phyloP scores from a whole-genome alignment of 2,113 vertebrate species.

The Phylloscopus trochilus region DNA sequence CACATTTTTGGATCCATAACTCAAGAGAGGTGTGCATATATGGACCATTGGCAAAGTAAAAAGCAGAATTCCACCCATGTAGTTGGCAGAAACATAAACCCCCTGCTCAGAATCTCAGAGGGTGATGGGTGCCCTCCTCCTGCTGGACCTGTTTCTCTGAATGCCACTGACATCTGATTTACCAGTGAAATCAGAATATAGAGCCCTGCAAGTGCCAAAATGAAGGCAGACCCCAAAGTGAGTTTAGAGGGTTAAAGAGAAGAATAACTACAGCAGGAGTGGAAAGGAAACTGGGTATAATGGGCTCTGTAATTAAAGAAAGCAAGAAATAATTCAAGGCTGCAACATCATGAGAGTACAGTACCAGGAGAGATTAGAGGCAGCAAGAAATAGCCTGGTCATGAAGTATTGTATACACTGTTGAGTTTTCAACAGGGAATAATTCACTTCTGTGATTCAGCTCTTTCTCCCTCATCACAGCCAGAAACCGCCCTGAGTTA shows the following conservation, averaged over 20 bases:
- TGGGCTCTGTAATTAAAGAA: slow-evolving; percentile 40
- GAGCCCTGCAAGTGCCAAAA: background rate
- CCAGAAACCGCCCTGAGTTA: slow-evolving; percentile 41
- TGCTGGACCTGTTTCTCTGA: background rate
- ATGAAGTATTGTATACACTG: background rate
- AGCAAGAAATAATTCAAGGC: slow-evolving; percentile 9
- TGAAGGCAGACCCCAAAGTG: background rate
- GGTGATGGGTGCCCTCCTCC: background rate
- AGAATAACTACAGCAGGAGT: background rate
- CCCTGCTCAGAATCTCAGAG: background rate
- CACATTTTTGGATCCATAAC: too few relatives aligned
- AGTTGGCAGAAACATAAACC: background rate
- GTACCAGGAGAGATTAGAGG: slow-evolving; percentile 29
- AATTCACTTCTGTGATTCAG: slow-evolving; percentile 3
- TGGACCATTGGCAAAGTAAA: background rate
- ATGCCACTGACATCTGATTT: background rate
- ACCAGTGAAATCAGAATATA: background rate
- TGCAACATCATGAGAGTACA: slow-evolving; percentile 1
- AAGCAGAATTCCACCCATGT: fast-evolving
- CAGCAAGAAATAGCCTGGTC: background rate
- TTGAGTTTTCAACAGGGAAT: slow-evolving; percentile 35
- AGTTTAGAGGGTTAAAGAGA: slow-evolving; percentile 14
- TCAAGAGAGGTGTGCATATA: fast-evolving
- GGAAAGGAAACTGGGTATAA: background rate
- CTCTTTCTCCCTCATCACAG: slow-evolving; percentile 39